Evolutionary conservation across 2,888 invertebrate species (phyloP).

Genomic region (Silvanus unidentatus): DNA sequence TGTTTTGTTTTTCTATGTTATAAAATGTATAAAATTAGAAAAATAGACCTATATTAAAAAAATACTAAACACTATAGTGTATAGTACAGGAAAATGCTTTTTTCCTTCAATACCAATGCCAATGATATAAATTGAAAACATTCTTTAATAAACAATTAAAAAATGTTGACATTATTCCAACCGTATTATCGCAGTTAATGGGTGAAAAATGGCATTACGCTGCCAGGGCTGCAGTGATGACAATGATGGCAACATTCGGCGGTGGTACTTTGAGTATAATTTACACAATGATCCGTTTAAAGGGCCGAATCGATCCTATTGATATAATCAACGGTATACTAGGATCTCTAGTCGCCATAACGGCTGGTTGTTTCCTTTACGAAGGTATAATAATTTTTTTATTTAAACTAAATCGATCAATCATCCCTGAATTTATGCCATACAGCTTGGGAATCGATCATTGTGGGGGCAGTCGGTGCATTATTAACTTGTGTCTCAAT

Average conservation of each 20-base stretch:
- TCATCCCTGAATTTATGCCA: slow-evolving; percentile 5
- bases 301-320: slow-evolving; percentile 71
- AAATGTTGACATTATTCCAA: no score
- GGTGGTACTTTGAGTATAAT: slow-evolving; percentile 69
- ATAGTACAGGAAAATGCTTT: no score
- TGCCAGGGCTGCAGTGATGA: slow-evolving; percentile 82
- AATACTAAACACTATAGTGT: no score
- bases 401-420: slow-evolving; percentile 1
- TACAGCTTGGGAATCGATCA: slow-evolving; percentile 73
- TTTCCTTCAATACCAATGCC: no score
- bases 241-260: slow-evolving; percentile 86
- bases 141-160: no score
- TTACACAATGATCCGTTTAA: slow-evolving; percentile 61
- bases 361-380: slow-evolving; percentile 83
- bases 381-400: slow-evolving; percentile 38
- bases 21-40: no score
- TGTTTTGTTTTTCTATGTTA: no score
- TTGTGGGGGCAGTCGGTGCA: slow-evolving; percentile 77
- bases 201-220: slow-evolving; percentile 89
- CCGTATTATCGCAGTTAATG: slow-evolving; percentile 51
- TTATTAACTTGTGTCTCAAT: slow-evolving; percentile 63
- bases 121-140: no score
- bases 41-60: no score
- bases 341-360: slow-evolving; percentile 81
- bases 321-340: slow-evolving; percentile 85